Evolutionary conservation across 2,113 vertebrate species (phyloP).

Genomic region (Loxodonta africana): DNA sequence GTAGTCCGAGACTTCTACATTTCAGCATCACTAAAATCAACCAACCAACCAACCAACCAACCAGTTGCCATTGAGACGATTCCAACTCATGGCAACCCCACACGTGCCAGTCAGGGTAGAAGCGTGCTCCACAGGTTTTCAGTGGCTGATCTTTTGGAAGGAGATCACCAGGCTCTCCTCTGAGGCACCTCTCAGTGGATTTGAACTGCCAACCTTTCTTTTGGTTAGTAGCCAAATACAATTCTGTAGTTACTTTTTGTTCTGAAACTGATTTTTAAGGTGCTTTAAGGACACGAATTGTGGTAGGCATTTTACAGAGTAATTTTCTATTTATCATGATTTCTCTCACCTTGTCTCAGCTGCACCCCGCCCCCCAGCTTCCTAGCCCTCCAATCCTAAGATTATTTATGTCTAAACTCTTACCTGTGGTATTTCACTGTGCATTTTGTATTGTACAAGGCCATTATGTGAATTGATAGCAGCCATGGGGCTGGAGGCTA

Average conservation of each 20-base stretch:
- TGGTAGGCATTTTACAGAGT: background rate
- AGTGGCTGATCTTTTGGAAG: background rate
- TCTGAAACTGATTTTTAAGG: conserved; percentile 39
- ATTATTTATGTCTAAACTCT: background rate
- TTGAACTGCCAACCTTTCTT: too few relatives aligned
- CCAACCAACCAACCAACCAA: background rate
- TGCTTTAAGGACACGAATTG: background rate
- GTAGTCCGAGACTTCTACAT: background rate
- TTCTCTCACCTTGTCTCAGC: background rate
- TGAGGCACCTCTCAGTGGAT: background rate
- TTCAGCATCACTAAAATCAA: conserved; percentile 11
- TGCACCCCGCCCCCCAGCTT: background rate
- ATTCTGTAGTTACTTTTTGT: conserved; percentile 20
- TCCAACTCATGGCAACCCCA: background rate
- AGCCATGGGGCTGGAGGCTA: background rate
- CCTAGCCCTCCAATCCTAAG: background rate
- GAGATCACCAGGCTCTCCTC: background rate
- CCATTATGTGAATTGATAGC: background rate
- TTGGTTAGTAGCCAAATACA: background rate
- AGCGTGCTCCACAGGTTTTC: background rate
- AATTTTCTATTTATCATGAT: background rate
- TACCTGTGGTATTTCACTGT: background rate
- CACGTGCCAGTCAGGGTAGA: background rate
- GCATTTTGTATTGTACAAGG: background rate
- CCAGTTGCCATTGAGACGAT: background rate